Evolutionary conservation across 2,888 invertebrate genomes (phyloP).

Genomic region (Microctonus brassicae): DNA sequence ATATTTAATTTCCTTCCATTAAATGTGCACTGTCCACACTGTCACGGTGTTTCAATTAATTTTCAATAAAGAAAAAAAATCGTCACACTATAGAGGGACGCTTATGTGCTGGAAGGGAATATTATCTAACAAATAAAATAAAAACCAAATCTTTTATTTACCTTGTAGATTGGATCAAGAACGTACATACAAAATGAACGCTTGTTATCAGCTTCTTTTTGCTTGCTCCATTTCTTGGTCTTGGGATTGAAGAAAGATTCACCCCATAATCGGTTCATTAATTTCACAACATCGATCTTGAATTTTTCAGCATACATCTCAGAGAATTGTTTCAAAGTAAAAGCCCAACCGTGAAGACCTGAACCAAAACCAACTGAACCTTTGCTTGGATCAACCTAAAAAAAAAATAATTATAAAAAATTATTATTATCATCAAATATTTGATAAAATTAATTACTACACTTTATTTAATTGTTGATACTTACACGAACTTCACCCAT

Average conservation of each 20-base stretch:
- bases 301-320: constrained; percentile 99
- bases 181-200: constrained; percentile 99
- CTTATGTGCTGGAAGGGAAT: constrained; percentile 35
- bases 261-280: constrained; percentile 99
- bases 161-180: constrained; percentile 98
- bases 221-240: constrained; percentile 98
- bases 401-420: constrained; percentile 10
- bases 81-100: constrained; percentile 31
- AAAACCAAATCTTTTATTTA: constrained; percentile 63
- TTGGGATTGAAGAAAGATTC: constrained; percentile 98
- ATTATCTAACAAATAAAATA: constrained; percentile 14
- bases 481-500: constrained; percentile 98
- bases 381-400: constrained; percentile 91
- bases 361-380: constrained; percentile 99
- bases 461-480: constrained; percentile 26
- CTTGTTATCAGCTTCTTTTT: constrained; percentile 91
- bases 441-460: constrained; percentile 7
- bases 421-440: constrained; percentile 1
- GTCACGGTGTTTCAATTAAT: constrained; percentile 59
- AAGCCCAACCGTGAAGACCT: constrained; percentile 99
- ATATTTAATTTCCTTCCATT: constrained; percentile 76
- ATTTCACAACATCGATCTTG: constrained; percentile 95
- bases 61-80: constrained; percentile 20
- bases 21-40: constrained; percentile 75
- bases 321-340: constrained; percentile 99